Percentiles rank a stretch among this genome's conserved stretches.
Conservation (phyloP, 2,888 invertebrate species). For the Brachypalpus laphriformis region DNA sequence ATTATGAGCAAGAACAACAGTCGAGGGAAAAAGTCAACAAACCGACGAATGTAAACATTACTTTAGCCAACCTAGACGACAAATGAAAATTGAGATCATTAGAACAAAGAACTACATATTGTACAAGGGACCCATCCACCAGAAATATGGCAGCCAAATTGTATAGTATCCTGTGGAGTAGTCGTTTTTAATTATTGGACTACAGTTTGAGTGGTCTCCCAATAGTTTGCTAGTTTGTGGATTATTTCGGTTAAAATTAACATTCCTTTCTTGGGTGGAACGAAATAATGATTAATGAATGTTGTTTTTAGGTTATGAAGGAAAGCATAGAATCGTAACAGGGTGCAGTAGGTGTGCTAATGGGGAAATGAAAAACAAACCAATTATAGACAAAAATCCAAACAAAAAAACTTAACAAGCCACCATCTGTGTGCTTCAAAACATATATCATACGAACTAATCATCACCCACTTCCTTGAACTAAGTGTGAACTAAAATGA, state of each 20-base stretch:
- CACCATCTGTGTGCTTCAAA: not conserved
- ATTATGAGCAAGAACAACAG: conserved; percentile 46
- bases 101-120: conserved; percentile 11
- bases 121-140: not conserved
- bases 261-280: conserved; percentile 4
- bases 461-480: conserved; percentile 41
- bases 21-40: conserved; percentile 61
- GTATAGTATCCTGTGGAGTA: not conserved
- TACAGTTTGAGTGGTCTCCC: conserved; percentile 24
- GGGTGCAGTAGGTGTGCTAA: not conserved
- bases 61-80: conserved; percentile 8
- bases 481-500: conserved; percentile 45
- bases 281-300: conserved; percentile 9
- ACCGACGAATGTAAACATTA: conserved; percentile 56
- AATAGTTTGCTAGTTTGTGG: not conserved
- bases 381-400: conserved; percentile 21
- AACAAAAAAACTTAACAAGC: conserved; percentile 2
- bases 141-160: not conserved
- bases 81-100: not conserved
- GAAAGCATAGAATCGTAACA: not conserved
- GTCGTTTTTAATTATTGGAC: conserved; percentile 15
- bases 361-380: not conserved
- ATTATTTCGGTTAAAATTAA: conserved; percentile 2
- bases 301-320: not conserved
- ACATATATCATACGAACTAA: conserved; percentile 42